These are phyloP conservation scores for Moxostoma hubbsi DNA, from an alignment of 2,797 vertebrate species.

Conservation along the genomic window DNA sequence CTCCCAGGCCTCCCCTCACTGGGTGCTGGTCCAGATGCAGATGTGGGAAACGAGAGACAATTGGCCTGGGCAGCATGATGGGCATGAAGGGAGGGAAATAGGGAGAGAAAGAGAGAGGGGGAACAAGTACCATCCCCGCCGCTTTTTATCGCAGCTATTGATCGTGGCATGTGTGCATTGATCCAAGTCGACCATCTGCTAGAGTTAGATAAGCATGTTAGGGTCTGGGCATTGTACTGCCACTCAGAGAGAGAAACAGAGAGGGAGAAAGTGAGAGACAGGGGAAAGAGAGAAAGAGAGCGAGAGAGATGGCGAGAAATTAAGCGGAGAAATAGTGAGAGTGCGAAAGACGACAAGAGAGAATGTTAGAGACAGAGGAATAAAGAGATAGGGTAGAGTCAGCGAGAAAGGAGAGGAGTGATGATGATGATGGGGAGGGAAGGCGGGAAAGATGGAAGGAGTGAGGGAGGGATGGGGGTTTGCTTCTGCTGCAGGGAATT, in stretches of 20 bases:
- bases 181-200: slow-evolving; percentile 99
- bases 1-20: slow-evolving; percentile 62
- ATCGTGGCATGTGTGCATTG: slow-evolving; percentile 99
- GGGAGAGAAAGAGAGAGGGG: slow-evolving; percentile 71
- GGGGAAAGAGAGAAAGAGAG: slow-evolving; percentile 70
- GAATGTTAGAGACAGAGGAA: slow-evolving; percentile 61
- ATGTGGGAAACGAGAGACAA: slow-evolving; percentile 78
- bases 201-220: slow-evolving; percentile 99
- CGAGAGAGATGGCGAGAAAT: slow-evolving; percentile 71
- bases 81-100: slow-evolving; percentile 78
- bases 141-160: slow-evolving; percentile 99
- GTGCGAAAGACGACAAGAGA: slow-evolving; percentile 50
- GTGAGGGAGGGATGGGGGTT: slow-evolving; percentile 79
- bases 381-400: slow-evolving; percentile 83
- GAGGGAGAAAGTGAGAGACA: slow-evolving; percentile 73
- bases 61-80: slow-evolving; percentile 76
- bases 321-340: slow-evolving; percentile 63
- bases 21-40: slow-evolving; percentile 79
- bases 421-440: slow-evolving; percentile 59
- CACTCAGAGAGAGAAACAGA: slow-evolving; percentile 89
- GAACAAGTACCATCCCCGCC: slow-evolving; percentile 96
- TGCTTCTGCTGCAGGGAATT: slow-evolving; percentile 99
- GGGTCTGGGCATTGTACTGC: slow-evolving; percentile 99
- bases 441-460: slow-evolving; percentile 36
- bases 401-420: slow-evolving; percentile 66